These are phyloP conservation scores for Virgularia gustaviana DNA, from an alignment of 92 coral and sea anemone species.

Conservation along the genomic window DNA sequence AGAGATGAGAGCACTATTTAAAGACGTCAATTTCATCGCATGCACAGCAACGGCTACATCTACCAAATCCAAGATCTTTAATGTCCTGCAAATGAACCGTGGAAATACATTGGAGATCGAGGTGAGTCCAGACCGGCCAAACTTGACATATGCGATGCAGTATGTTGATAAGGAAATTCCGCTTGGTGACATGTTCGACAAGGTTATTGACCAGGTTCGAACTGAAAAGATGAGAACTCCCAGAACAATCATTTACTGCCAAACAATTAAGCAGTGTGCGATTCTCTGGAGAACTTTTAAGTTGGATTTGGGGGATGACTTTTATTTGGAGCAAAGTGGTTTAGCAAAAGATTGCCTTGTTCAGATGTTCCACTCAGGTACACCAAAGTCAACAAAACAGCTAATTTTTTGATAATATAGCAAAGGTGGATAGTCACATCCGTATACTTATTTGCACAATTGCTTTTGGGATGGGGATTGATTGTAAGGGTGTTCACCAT, in stretches of 20 bases:
- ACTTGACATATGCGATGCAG: neutral
- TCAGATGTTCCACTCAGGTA: constrained; percentile 16
- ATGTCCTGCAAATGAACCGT: neutral
- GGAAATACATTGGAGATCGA: constrained; percentile 10
- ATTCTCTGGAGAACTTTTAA: neutral
- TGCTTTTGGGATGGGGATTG: constrained; percentile 15
- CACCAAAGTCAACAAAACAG: neutral
- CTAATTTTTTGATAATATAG: constrained; percentile 5
- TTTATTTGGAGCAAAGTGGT: neutral
- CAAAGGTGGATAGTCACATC: constrained; percentile 1
- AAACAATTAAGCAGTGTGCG: constrained; percentile 12
- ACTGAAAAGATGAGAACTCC: neutral
- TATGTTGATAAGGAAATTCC: neutral
- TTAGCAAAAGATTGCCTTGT: constrained; percentile 11
- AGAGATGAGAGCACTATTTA: constrained; percentile 12
- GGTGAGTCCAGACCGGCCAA: neutral
- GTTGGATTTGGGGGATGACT: neutral
- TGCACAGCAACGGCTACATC: neutral
- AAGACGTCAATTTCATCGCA: neutral
- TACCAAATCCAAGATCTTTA: neutral
- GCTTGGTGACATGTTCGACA: neutral
- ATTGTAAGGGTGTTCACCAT: constrained; percentile 8
- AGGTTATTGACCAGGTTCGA: neutral
- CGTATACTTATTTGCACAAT: constrained; percentile 9
- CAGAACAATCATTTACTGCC: constrained; percentile 11